Conservation (phyloP, 1,140 invertebrate genomes). For the Papilio glaucus region DNA sequence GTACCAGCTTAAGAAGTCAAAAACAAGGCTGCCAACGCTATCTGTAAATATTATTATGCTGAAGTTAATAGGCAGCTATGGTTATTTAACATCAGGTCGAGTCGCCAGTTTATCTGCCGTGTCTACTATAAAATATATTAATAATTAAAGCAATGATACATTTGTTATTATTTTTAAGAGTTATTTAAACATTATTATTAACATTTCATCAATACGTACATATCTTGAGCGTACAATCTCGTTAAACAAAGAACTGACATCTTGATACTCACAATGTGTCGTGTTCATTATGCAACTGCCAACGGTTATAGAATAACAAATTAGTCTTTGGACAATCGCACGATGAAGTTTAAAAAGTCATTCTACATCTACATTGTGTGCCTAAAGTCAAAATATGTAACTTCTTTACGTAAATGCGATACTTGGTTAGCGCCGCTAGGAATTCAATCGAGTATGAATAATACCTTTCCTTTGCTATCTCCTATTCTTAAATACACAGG, state of each 20-base stretch:
- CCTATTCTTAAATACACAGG: too few relatives aligned
- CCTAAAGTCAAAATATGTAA: background rate
- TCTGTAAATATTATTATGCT: too few relatives aligned
- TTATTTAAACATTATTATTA: too few relatives aligned
- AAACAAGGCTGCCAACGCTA: too few relatives aligned
- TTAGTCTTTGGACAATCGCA: conserved; percentile 28
- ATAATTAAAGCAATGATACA: too few relatives aligned
- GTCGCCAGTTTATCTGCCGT: too few relatives aligned
- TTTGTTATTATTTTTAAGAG: too few relatives aligned
- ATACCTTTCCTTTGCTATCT: too few relatives aligned
- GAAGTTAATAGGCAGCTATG: too few relatives aligned
- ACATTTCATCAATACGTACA: background rate
- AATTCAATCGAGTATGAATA: background rate
- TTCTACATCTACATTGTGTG: background rate
- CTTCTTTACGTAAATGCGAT: background rate
- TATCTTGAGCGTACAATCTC: conserved; percentile 11
- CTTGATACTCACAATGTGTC: conserved; percentile 32
- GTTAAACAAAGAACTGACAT: conserved; percentile 6
- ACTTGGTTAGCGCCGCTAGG: background rate
- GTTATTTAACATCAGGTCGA: too few relatives aligned
- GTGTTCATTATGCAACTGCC: conserved; percentile 41
- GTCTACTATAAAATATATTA: too few relatives aligned
- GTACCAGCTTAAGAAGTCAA: too few relatives aligned
- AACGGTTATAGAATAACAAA: conserved; percentile 41
- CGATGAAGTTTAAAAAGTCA: background rate